Conservation (phyloP, 2,888 invertebrate genomes). For the Mechanitis mazaeus region DNA sequence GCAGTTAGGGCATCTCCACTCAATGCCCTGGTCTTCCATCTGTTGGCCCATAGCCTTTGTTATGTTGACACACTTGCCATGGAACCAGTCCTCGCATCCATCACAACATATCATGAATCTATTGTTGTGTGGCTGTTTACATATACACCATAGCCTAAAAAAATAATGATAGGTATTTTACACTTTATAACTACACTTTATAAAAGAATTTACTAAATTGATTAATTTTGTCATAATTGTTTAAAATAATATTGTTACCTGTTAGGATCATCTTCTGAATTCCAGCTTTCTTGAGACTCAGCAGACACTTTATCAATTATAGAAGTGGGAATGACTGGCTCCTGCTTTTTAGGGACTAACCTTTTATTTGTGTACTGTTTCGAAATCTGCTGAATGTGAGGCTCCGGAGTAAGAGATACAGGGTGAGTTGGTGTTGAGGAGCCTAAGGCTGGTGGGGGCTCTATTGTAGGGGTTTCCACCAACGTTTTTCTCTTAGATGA, state of each 20-base stretch:
- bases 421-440: constrained; percentile 32
- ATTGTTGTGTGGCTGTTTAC: constrained; percentile 95
- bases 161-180: not conserved
- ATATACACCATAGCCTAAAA: constrained; percentile 92
- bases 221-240: too few relatives aligned
- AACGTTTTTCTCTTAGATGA: constrained; percentile 81
- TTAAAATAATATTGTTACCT: constrained; percentile 56
- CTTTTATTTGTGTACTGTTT: constrained; percentile 65
- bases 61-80: constrained; percentile 97
- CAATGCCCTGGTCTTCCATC: constrained; percentile 92
- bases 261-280: constrained; percentile 95
- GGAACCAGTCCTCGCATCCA: constrained; percentile 97
- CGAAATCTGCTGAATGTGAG: constrained; percentile 47
- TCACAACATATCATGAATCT: constrained; percentile 99
- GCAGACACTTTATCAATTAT: constrained; percentile 60
- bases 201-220: too few relatives aligned
- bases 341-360: constrained; percentile 49
- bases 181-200: not conserved
- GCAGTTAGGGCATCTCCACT: constrained; percentile 94
- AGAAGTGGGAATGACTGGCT: constrained; percentile 37
- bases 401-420: constrained; percentile 46
- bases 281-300: constrained; percentile 81
- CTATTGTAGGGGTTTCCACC: constrained; percentile 36
- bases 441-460: constrained; percentile 33
- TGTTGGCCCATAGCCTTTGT: constrained; percentile 93